These are phyloP conservation scores for Cinclus cinclus DNA, from an alignment of 2,113 vertebrate species.

Conservation along the genomic window DNA sequence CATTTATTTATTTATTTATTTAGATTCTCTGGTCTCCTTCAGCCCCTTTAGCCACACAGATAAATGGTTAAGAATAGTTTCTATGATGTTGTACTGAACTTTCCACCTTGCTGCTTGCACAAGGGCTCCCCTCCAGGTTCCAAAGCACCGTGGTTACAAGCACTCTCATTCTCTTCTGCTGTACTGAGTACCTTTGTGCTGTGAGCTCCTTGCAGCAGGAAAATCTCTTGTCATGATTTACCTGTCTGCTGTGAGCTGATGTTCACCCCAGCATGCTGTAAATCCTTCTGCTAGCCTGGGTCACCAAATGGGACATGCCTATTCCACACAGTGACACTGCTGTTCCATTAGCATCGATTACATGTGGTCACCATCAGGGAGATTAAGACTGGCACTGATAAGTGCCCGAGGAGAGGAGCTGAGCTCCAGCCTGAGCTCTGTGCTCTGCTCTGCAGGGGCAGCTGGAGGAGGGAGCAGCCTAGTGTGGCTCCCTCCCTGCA, in stretches of 20 bases:
- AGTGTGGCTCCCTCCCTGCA: background rate
- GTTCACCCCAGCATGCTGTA: accelerated
- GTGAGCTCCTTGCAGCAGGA: background rate
- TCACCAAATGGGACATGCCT: background rate
- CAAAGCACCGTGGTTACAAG: background rate
- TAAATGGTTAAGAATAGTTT: background rate
- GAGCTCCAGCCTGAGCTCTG: background rate
- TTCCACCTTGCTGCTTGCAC: background rate
- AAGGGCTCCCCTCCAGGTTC: background rate
- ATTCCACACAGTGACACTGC: background rate
- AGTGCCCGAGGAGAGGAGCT: background rate
- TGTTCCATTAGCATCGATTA: background rate
- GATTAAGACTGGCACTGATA: background rate
- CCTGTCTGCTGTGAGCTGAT: background rate
- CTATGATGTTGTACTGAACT: background rate
- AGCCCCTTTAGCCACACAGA: background rate
- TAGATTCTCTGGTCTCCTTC: background rate
- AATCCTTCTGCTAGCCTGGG: background rate
- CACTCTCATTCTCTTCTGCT: background rate
- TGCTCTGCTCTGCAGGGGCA: background rate
- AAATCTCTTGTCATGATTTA: background rate
- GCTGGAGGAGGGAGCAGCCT: background rate
- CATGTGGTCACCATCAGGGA: background rate
- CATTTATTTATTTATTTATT: background rate
- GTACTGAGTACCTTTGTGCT: background rate